A percentile compares a stretch with the other conserved stretches of the same genome.
Evolutionary conservation across 2,888 invertebrate species (phyloP).

Genomic region (Meteorus cinctellus): DNA sequence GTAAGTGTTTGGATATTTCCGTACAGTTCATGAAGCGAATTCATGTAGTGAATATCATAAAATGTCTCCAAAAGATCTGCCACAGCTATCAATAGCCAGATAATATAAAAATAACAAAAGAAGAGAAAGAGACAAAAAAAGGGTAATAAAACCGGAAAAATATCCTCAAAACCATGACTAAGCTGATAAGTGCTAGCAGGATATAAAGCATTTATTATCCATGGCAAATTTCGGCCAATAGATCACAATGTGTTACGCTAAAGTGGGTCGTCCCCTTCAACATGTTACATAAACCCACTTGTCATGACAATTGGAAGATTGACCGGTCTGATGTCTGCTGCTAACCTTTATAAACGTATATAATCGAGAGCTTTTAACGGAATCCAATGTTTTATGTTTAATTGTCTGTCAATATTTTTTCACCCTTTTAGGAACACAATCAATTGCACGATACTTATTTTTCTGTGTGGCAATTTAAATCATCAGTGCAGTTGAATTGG

Average conservation of each 20-base stretch:
- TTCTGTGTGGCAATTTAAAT: too few relatives aligned
- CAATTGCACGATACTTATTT: too few relatives aligned
- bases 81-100: background rate
- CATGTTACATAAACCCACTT: constrained; percentile 3
- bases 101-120: background rate
- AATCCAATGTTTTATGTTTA: background rate
- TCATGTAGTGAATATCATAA: constrained; percentile 11
- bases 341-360: background rate
- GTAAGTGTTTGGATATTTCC: background rate
- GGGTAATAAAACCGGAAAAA: background rate
- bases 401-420: too few relatives aligned
- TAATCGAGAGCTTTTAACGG: background rate
- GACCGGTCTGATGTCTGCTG: background rate
- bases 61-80: background rate
- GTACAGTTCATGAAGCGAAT: background rate
- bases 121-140: background rate
- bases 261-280: constrained; percentile 10
- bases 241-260: background rate
- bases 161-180: background rate
- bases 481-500: too few relatives aligned
- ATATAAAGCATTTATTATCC: constrained; percentile 11
- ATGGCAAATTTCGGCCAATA: constrained; percentile 2
- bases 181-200: constrained; percentile 7
- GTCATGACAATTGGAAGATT: constrained; percentile 7
- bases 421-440: too few relatives aligned